phyloP scores from a whole-genome alignment of 2,888 invertebrate genomes.

The Branchellion lobata region DNA sequence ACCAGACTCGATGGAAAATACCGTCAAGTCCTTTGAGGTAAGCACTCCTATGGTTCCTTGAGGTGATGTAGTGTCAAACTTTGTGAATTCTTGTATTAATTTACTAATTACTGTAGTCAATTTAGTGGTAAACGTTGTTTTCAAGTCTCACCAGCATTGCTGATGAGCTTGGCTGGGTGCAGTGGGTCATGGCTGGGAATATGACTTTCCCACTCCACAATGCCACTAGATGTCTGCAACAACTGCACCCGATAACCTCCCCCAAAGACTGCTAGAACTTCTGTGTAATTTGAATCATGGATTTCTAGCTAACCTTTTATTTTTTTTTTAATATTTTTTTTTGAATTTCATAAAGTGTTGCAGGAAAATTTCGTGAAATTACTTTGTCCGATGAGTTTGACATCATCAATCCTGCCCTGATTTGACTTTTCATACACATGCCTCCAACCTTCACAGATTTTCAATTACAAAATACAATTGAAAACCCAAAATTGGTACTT shows the following conservation, averaged over 20 bases:
- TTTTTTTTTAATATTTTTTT: background rate
- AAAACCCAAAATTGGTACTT: background rate
- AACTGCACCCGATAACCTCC: conserved; percentile 55
- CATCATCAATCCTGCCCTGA: conserved; percentile 55
- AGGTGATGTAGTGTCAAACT: too few relatives aligned
- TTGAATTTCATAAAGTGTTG: too few relatives aligned
- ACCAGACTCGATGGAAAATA: conserved; percentile 53
- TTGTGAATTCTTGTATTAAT: too few relatives aligned
- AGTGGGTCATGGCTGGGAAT: conserved; percentile 44
- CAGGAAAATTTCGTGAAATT: too few relatives aligned
- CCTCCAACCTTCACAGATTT: conserved; percentile 57
- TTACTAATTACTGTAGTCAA: too few relatives aligned
- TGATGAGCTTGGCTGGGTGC: conserved; percentile 21
- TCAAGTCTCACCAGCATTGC: background rate
- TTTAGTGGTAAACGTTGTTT: too few relatives aligned
- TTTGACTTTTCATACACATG: conserved; percentile 57
- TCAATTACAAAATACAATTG: background rate
- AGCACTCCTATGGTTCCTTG: conserved; percentile 46
- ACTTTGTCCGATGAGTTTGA: conserved; percentile 40
- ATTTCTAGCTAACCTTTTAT: background rate
- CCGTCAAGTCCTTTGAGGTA: conserved; percentile 40
- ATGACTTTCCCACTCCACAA: conserved; percentile 56
- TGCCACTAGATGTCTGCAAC: conserved; percentile 56
- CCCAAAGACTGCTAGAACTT: conserved; percentile 54
- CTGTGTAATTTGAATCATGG: background rate